A percentile compares a stretch with the other conserved stretches of the same genome.
Conservation (phyloP, 92 coral and sea anemone genomes). For the Chrysogorgia sp. region DNA sequence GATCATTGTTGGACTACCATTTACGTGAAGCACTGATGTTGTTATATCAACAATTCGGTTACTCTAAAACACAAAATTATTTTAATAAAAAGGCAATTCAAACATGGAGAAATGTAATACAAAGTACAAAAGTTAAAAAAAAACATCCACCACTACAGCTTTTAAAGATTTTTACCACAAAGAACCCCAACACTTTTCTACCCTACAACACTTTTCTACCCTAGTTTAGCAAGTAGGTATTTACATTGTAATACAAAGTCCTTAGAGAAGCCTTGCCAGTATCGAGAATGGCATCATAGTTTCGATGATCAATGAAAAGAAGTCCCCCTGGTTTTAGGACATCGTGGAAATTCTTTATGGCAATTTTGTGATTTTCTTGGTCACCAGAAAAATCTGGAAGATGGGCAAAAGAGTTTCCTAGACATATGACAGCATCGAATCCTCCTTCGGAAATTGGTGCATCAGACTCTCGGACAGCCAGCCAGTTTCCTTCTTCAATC, state of each 20-base stretch:
- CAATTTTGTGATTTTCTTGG: constrained; percentile 78
- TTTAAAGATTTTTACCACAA: too few species aligned
- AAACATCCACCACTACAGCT: too few species aligned
- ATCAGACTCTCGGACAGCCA: constrained; percentile 70
- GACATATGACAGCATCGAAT: constrained; percentile 96
- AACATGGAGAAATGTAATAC: too few species aligned
- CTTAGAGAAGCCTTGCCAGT: constrained; percentile 91
- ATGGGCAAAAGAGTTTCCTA: constrained; percentile 98
- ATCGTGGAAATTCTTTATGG: constrained; percentile 82
- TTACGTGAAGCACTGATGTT: constrained; percentile 92
- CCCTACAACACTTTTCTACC: too few species aligned
- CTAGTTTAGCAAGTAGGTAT: too few species aligned
- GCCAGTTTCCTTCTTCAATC: constrained; percentile 97
- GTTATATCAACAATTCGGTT: constrained; percentile 92
- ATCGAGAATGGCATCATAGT: constrained; percentile 93
- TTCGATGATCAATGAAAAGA: constrained; percentile 95
- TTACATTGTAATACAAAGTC: constrained; percentile 92
- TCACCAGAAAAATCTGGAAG: constrained; percentile 87
- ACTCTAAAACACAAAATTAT: constrained; percentile 62
- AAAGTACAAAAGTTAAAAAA: too few species aligned
- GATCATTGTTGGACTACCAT: constrained; percentile 87
- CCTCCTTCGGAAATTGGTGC: constrained; percentile 79
- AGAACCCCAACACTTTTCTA: too few species aligned
- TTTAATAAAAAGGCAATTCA: too few species aligned
- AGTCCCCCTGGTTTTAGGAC: constrained; percentile 87